Conservation (phyloP, 2,888 invertebrate species). For the Melipona bicolor region DNA sequence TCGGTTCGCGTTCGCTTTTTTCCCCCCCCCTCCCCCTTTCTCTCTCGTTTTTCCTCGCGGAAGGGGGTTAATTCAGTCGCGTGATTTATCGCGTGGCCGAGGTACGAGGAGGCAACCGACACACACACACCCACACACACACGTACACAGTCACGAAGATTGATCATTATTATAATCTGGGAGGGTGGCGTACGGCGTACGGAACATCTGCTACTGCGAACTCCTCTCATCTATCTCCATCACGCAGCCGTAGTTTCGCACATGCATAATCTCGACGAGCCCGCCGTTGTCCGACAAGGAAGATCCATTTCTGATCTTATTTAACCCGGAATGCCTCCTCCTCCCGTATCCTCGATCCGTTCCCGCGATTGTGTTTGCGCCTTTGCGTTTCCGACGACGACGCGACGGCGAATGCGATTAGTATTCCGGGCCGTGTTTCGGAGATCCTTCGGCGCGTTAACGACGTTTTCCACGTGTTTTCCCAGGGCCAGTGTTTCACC, state of each 20-base stretch:
- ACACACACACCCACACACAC: no score
- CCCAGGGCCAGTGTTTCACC: no score
- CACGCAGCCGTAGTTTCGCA: constrained; percentile 51
- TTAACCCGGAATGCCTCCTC: background rate
- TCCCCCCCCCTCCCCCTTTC: background rate
- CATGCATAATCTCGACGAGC: constrained; percentile 36
- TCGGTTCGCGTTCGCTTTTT: constrained; percentile 10
- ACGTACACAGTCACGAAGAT: constrained; percentile 43
- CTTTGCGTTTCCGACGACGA: background rate
- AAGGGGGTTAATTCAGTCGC: constrained; percentile 28
- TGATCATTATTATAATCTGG: constrained; percentile 61
- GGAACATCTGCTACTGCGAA: constrained; percentile 58
- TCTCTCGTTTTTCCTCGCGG: no score
- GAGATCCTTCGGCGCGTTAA: background rate
- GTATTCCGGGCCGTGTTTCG: constrained; percentile 1
- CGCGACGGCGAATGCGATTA: background rate
- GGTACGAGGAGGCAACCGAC: no score
- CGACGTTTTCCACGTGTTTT: no score
- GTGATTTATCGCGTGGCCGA: constrained; percentile 43
- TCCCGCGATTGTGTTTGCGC: constrained; percentile 8
- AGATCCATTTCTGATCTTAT: constrained; percentile 47
- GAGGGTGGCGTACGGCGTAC: constrained; percentile 12
- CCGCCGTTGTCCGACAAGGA: constrained; percentile 30
- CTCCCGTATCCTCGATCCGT: background rate
- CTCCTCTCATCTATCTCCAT: constrained; percentile 60